phyloP scores from a whole-genome alignment of 2,888 invertebrate genomes.

The Leptopterna dolabrata region DNA sequence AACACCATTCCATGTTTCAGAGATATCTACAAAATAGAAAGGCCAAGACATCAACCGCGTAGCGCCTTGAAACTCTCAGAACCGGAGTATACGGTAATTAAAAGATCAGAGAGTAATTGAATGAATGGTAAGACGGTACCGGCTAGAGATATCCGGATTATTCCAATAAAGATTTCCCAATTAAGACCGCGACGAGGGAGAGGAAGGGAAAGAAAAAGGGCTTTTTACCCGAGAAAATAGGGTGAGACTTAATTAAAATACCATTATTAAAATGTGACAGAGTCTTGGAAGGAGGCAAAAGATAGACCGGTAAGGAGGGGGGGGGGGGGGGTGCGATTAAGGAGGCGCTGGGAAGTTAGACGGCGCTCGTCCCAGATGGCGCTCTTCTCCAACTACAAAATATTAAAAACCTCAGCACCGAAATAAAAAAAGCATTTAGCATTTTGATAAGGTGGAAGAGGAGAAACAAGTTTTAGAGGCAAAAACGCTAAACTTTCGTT shows the following conservation, averaged over 20 bases:
- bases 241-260: constrained; percentile 62
- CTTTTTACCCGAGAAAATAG: constrained; percentile 54
- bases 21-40: not conserved
- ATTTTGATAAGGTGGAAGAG: constrained; percentile 63
- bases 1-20: not conserved
- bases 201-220: constrained; percentile 28
- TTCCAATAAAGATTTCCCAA: constrained; percentile 60
- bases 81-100: not conserved
- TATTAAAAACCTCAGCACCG: constrained; percentile 60
- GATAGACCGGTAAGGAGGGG: not conserved
- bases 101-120: constrained; percentile 15
- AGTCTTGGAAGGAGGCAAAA: not conserved
- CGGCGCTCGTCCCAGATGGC: constrained; percentile 57
- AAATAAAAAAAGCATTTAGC: constrained; percentile 62
- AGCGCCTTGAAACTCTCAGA: no score
- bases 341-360: constrained; percentile 48
- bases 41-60: no score
- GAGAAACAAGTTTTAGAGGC: constrained; percentile 61
- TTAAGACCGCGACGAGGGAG: constrained; percentile 30
- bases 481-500: constrained; percentile 59
- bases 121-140: constrained; percentile 23
- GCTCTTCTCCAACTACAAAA: constrained; percentile 59
- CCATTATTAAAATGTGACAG: constrained; percentile 63
- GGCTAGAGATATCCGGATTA: constrained; percentile 52
- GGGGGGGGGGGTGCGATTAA: constrained; percentile 53